A percentile compares a stretch with the other conserved stretches of the same genome.
Evolutionary conservation across 2,113 vertebrate genomes (phyloP).

Genomic region (Tetraodon nigroviridis): DNA sequence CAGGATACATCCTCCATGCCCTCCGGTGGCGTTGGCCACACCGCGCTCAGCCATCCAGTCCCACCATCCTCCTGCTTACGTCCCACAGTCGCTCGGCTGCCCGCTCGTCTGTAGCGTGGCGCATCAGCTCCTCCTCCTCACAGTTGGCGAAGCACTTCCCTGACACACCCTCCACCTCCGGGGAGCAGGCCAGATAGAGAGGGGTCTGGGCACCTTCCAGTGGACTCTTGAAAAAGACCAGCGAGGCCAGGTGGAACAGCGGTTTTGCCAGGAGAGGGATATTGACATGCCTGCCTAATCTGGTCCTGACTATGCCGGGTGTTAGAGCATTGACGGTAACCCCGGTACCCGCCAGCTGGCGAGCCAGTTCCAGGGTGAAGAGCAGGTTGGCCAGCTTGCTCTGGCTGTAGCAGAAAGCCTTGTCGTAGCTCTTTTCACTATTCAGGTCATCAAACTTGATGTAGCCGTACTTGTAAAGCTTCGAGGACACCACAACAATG

Average conservation of each 20-base stretch:
- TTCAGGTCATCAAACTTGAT: slow-evolving; percentile 95
- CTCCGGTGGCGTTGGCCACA: not conserved
- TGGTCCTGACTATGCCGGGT: slow-evolving; percentile 89
- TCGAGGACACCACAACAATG: slow-evolving; percentile 90
- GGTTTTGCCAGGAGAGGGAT: slow-evolving; percentile 86
- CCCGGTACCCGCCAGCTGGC: slow-evolving; percentile 78
- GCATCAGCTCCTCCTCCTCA: slow-evolving; percentile 83
- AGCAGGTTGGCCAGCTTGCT: slow-evolving; percentile 94
- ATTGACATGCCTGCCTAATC: slow-evolving; percentile 84
- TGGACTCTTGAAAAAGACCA: slow-evolving; percentile 82
- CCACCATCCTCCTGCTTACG: slow-evolving; percentile 89
- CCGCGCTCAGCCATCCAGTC: slow-evolving; percentile 61
- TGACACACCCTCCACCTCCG: slow-evolving; percentile 83
- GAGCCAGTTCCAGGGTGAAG: slow-evolving; percentile 84
- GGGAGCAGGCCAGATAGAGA: slow-evolving; percentile 86
- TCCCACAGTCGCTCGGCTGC: slow-evolving; percentile 88
- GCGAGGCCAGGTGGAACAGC: slow-evolving; percentile 81
- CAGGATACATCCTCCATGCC: slow-evolving; percentile 1
- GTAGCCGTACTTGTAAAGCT: slow-evolving; percentile 91
- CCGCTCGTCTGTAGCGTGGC: slow-evolving; percentile 82
- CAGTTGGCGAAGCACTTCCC: slow-evolving; percentile 93
- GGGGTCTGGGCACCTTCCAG: slow-evolving; percentile 90
- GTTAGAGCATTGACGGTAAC: slow-evolving; percentile 88
- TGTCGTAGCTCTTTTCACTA: slow-evolving; percentile 85
- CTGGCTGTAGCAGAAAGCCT: slow-evolving; percentile 88